Evolutionary conservation across 1,140 invertebrate species (phyloP).

Genomic region (Portunus trituberculatus): DNA sequence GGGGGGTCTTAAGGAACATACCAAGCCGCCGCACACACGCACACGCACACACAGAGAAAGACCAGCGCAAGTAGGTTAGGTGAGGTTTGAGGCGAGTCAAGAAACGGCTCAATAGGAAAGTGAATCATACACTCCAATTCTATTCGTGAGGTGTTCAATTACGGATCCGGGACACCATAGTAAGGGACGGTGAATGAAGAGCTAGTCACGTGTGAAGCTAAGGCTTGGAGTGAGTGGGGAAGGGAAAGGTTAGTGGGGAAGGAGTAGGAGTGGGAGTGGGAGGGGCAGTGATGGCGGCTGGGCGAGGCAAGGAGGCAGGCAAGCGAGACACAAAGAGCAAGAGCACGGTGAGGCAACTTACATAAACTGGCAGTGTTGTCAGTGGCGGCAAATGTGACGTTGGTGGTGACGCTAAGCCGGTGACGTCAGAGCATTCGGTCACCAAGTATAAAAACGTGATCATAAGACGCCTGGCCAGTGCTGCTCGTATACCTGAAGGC

Average conservation of each 20-base stretch:
- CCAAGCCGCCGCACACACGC: not conserved
- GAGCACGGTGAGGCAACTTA: not conserved
- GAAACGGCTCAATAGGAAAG: not conserved
- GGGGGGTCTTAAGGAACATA: no score
- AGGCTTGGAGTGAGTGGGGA: not conserved
- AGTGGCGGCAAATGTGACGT: not conserved
- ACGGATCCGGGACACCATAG: no score
- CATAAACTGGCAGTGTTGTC: not conserved
- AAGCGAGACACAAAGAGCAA: constrained; percentile 4
- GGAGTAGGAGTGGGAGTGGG: not conserved
- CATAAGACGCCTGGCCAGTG: not conserved
- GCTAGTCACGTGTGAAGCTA: not conserved
- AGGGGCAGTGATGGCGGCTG: not conserved
- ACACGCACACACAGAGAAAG: not conserved
- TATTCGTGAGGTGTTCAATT: no score
- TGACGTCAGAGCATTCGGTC: not conserved
- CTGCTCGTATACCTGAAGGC: not conserved
- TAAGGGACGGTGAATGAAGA: not conserved
- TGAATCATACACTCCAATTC: no score
- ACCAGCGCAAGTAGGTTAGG: not conserved
- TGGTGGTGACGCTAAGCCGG: not conserved
- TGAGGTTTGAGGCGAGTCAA: not conserved
- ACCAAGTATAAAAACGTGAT: not conserved
- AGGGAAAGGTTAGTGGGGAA: not conserved
- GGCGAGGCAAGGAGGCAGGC: not conserved